These are phyloP conservation scores for Lepilemur septentrionalis DNA, from an alignment of 2,797 vertebrate genomes.

Conservation along the genomic window DNA sequence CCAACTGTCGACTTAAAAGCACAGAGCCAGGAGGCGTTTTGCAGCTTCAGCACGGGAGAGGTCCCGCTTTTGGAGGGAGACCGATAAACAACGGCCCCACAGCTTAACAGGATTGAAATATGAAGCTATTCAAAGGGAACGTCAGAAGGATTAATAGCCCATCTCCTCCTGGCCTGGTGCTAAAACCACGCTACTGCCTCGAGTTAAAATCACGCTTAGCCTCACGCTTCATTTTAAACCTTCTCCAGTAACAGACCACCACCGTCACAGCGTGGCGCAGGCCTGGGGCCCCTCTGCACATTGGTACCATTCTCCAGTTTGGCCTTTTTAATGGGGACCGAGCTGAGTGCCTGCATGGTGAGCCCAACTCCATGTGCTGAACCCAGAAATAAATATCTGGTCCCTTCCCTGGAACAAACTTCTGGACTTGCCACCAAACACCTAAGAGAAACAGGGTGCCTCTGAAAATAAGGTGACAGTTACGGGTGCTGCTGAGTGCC, in stretches of 20 bases:
- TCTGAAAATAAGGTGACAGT: background rate
- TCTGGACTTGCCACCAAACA: background rate
- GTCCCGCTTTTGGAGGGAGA: slow-evolving; percentile 51
- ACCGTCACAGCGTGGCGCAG: rapidly evolving
- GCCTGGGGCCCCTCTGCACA: rapidly evolving
- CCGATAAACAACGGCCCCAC: slow-evolving; percentile 39
- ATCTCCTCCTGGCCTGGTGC: slow-evolving; percentile 17
- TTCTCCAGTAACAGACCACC: background rate
- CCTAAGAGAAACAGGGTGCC: background rate
- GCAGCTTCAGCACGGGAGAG: slow-evolving; percentile 58
- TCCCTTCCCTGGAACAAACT: background rate
- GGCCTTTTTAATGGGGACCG: background rate
- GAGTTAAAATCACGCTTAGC: background rate
- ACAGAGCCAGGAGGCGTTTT: background rate
- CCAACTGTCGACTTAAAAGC: background rate
- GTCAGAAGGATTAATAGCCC: slow-evolving; percentile 71
- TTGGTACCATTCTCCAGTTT: background rate
- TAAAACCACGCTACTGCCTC: background rate
- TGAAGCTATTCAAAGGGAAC: slow-evolving; percentile 46
- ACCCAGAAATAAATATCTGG: background rate
- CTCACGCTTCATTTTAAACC: background rate
- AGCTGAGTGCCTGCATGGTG: rapidly evolving
- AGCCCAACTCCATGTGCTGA: background rate
- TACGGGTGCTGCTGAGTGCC: background rate
- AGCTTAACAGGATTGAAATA: slow-evolving; percentile 78